phyloP scores from a whole-genome alignment of 2,797 vertebrate species.

The Ctenosaura bakeri region DNA sequence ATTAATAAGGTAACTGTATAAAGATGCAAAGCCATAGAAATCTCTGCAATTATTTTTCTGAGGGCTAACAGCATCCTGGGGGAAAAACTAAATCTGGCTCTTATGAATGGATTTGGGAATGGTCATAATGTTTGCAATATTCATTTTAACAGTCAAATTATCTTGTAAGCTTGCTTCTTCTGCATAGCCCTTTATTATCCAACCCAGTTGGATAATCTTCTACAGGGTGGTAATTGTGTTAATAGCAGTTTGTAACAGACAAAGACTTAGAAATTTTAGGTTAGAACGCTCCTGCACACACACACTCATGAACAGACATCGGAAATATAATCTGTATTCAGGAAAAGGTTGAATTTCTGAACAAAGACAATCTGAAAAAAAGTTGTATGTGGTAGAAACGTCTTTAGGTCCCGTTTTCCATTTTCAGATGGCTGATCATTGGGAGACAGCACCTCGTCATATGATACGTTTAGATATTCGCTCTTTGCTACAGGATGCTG shows the following conservation, averaged over 20 bases:
- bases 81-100: constrained; percentile 32
- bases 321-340: constrained; percentile 26
- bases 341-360: background rate
- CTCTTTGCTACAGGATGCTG: constrained; percentile 96
- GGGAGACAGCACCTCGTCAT: constrained; percentile 95
- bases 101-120: constrained; percentile 13
- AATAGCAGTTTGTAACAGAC: background rate
- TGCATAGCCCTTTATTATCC: background rate
- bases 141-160: constrained; percentile 26
- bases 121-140: background rate
- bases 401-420: constrained; percentile 52
- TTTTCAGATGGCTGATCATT: constrained; percentile 92
- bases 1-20: constrained; percentile 89
- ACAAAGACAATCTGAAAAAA: background rate
- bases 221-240: background rate
- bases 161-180: background rate
- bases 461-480: constrained; percentile 98
- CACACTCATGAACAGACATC: background rate
- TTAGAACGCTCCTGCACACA: background rate
- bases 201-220: too few relatives aligned
- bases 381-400: constrained; percentile 33
- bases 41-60: constrained; percentile 41
- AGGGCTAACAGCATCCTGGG: constrained; percentile 30
- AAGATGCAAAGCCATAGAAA: constrained; percentile 16
- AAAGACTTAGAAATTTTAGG: background rate